phyloP scores from a whole-genome alignment of 2,888 invertebrate genomes.

The Protophormia terraenovae region DNA sequence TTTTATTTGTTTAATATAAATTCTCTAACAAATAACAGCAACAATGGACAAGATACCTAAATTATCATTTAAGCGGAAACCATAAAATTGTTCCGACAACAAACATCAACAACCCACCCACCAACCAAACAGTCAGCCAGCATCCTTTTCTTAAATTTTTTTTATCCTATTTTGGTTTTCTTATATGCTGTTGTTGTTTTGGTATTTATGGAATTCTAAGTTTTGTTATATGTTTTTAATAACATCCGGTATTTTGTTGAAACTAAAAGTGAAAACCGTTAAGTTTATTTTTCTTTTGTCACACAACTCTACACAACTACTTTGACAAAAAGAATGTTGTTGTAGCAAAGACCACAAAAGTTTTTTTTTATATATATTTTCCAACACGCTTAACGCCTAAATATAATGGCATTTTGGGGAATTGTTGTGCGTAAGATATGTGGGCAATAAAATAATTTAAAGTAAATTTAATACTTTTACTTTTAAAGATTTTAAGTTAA shows the following conservation, averaged over 20 bases:
- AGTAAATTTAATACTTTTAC: constrained; percentile 52
- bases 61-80: constrained; percentile 67
- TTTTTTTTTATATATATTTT: constrained; percentile 38
- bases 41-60: constrained; percentile 22
- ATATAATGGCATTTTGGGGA: constrained; percentile 63
- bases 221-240: constrained; percentile 67
- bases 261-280: constrained; percentile 62
- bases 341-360: constrained; percentile 48
- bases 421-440: constrained; percentile 50
- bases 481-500: constrained; percentile 34
- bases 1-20: constrained; percentile 61
- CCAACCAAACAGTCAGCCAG: constrained; percentile 8
- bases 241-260: constrained; percentile 68
- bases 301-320: neutral
- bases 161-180: neutral
- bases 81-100: constrained; percentile 61
- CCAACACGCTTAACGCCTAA: constrained; percentile 66
- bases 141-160: constrained; percentile 31
- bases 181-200: neutral
- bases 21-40: constrained; percentile 23
- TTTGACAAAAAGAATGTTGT: constrained; percentile 26
- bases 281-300: constrained; percentile 43
- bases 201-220: constrained; percentile 62
- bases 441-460: constrained; percentile 64
- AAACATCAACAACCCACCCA: constrained; percentile 40